phyloP scores from a whole-genome alignment of 2,888 invertebrate genomes.

The Tachystola acroxantha region DNA sequence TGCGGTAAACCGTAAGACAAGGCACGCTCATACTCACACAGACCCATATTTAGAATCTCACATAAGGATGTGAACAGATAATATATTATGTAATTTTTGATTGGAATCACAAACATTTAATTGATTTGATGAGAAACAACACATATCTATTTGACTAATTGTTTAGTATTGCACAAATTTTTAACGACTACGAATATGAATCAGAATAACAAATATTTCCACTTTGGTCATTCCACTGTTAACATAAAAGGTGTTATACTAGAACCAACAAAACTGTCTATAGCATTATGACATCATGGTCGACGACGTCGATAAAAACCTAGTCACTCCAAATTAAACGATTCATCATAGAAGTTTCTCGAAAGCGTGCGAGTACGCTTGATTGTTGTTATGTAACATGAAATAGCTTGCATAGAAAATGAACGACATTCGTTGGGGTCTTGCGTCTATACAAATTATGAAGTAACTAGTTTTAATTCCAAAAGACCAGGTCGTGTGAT shows the following conservation, averaged over 20 bases:
- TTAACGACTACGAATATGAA: too few species aligned
- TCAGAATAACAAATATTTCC: constrained; percentile 5
- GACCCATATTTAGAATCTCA: too few species aligned
- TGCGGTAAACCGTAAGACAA: too few species aligned
- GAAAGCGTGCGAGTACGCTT: constrained; percentile 23
- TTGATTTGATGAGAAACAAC: too few species aligned
- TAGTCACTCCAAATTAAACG: constrained; percentile 21
- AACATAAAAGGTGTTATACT: constrained; percentile 8
- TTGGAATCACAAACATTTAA: too few species aligned
- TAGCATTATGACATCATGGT: constrained; percentile 26
- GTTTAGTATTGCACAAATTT: too few species aligned
- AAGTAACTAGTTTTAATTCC: constrained; percentile 1
- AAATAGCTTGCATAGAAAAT: constrained; percentile 13
- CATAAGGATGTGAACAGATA: not conserved
- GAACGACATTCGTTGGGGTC: constrained; percentile 4
- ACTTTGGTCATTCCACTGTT: constrained; percentile 4
- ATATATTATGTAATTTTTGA: too few species aligned
- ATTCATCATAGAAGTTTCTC: constrained; percentile 25
- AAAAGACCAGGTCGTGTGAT: not conserved
- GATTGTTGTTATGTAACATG: constrained; percentile 21
- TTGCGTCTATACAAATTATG: not conserved
- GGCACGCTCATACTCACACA: too few species aligned
- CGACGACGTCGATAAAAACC: constrained; percentile 16
- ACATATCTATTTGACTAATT: too few species aligned
- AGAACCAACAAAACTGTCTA: constrained; percentile 16